A percentile compares a stretch with the other conserved stretches of the same genome.
Evolutionary conservation across 2,888 invertebrate genomes (phyloP).

Genomic region (Pediacus dermestoides): DNA sequence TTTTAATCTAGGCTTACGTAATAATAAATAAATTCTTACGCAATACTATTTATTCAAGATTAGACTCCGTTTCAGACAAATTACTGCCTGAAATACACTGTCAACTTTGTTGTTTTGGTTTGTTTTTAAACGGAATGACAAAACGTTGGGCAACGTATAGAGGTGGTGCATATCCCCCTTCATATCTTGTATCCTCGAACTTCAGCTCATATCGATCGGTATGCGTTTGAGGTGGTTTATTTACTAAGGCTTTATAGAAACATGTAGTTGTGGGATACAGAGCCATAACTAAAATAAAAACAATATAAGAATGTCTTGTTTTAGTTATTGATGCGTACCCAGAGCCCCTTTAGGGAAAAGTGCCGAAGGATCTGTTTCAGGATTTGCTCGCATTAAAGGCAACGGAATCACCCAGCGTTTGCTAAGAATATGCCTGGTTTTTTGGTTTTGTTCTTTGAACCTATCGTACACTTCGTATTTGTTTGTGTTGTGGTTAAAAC

Average conservation of each 20-base stretch:
- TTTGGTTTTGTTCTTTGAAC: conserved; percentile 82
- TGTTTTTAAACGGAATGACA: conserved; percentile 81
- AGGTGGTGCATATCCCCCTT: conserved; percentile 91
- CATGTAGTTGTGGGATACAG: conserved; percentile 98
- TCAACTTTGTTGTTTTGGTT: conserved; percentile 32
- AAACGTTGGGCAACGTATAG: conserved; percentile 93
- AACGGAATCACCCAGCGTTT: conserved; percentile 86
- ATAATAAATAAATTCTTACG: too few species aligned
- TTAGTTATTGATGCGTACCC: too few species aligned
- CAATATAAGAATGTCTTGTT: conserved; percentile 45
- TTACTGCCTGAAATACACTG: too few species aligned
- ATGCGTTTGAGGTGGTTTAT: conserved; percentile 76
- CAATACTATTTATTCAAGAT: too few species aligned
- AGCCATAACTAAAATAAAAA: conserved; percentile 71
- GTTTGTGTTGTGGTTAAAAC: conserved; percentile 74
- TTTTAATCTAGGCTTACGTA: too few species aligned
- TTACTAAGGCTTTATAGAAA: conserved; percentile 93
- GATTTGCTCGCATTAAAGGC: conserved; percentile 94
- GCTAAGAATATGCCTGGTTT: conserved; percentile 78
- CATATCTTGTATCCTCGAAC: conserved; percentile 90
- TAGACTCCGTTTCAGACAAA: too few species aligned
- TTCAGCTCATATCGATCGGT: conserved; percentile 91
- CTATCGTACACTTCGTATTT: conserved; percentile 98
- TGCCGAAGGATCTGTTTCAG: conserved; percentile 88
- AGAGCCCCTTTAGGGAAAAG: conserved; percentile 84